phyloP scores from a whole-genome alignment of 2,113 vertebrate genomes.

The Psophia crepitans region DNA sequence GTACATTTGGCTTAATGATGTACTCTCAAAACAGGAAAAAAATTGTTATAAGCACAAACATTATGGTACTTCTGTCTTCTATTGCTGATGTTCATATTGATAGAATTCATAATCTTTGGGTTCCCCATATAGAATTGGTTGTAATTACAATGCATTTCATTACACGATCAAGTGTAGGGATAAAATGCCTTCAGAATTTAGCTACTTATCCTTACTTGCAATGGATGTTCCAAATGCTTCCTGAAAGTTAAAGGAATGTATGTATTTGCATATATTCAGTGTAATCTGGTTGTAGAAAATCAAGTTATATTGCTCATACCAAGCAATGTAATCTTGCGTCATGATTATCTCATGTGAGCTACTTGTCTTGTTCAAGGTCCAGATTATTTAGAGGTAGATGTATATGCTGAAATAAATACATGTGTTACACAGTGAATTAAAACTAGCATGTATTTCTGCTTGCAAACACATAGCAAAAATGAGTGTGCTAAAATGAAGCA shows the following conservation, averaged over 20 bases:
- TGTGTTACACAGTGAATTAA: background rate
- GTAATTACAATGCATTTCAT: background rate
- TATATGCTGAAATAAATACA: background rate
- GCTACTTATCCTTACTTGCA: background rate
- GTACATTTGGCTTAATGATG: background rate
- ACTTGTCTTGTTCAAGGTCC: background rate
- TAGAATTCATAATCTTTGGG: background rate
- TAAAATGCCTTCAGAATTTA: background rate
- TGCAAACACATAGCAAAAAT: background rate
- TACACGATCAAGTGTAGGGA: background rate
- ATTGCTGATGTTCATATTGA: background rate
- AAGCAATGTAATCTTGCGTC: background rate
- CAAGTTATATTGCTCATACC: background rate
- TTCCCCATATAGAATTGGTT: background rate
- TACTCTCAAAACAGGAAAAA: background rate
- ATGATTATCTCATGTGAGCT: background rate
- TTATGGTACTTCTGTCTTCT: background rate
- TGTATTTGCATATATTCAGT: background rate
- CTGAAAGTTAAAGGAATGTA: background rate
- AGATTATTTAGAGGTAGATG: background rate
- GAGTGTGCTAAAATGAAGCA: background rate
- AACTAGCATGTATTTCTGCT: background rate
- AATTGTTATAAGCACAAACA: background rate
- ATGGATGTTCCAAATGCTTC: background rate
- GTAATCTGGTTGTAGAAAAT: background rate